phyloP scores from a whole-genome alignment of 1,140 invertebrate species.

The Drosophila albomicans region DNA sequence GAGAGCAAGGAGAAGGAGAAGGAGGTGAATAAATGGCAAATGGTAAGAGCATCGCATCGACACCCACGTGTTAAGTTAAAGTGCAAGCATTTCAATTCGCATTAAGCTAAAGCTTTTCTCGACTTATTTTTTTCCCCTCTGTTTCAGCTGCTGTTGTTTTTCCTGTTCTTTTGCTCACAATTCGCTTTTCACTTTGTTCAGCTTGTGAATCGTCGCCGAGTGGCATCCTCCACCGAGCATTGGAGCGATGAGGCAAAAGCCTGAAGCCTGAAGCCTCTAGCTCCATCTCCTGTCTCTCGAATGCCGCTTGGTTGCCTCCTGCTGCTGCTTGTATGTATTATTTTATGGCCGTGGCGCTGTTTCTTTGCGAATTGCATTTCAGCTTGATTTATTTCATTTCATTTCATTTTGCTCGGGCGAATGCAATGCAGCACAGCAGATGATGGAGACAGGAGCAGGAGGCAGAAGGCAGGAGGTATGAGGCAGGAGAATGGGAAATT shows the following conservation, averaged over 20 bases:
- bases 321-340: conserved; percentile 51
- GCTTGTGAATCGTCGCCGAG: conserved; percentile 42
- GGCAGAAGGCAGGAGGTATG: too few relatives aligned
- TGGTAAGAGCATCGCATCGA: conserved; percentile 9
- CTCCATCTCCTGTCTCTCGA: background rate
- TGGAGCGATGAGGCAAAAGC: background rate
- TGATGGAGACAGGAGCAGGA: conserved; percentile 24
- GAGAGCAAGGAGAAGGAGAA: too few relatives aligned
- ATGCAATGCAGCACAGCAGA: conserved; percentile 40
- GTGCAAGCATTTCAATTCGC: conserved; percentile 71
- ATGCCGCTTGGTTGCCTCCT: background rate
- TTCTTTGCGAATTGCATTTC: conserved; percentile 81
- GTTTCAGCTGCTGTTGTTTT: too few relatives aligned
- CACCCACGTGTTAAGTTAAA: conserved; percentile 56
- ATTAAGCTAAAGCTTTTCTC: conserved; percentile 63
- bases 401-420: conserved; percentile 67
- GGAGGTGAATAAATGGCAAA: background rate
- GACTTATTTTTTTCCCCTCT: background rate
- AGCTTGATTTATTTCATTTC: conserved; percentile 83
- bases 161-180: conserved; percentile 3
- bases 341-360: conserved; percentile 75
- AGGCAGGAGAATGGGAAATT: conserved; percentile 48
- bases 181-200: conserved; percentile 60
- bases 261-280: background rate
- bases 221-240: conserved; percentile 3